Percentiles rank a stretch among this genome's conserved stretches.
phyloP scores from a whole-genome alignment of 2,888 invertebrate species.

The Ecdyonurus torrentis region DNA sequence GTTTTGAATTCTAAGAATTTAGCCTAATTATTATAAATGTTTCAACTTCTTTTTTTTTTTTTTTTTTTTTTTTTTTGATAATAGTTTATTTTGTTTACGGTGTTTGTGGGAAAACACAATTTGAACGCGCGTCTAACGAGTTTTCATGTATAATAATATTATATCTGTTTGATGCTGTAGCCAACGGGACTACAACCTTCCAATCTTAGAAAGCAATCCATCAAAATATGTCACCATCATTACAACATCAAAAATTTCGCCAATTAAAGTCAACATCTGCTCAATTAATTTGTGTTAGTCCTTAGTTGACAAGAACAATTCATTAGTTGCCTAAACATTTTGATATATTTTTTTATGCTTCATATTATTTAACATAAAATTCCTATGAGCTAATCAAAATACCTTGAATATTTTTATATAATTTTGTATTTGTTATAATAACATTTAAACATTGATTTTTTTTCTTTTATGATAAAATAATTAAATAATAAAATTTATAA shows the following conservation, averaged over 20 bases:
- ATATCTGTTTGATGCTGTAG: too few relatives aligned
- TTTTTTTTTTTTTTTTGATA: too few relatives aligned
- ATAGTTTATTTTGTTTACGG: too few relatives aligned
- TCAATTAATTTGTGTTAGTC: neutral
- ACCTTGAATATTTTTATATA: neutral
- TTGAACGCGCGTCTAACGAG: too few relatives aligned
- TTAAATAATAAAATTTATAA: too few relatives aligned
- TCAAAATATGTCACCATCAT: constrained; percentile 1
- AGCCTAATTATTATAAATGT: too few relatives aligned
- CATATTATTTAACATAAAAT: neutral
- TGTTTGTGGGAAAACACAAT: too few relatives aligned
- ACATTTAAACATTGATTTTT: neutral
- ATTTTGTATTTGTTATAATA: neutral
- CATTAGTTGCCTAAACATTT: neutral
- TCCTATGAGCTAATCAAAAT: neutral
- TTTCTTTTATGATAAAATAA: neutral
- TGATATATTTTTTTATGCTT: neutral
- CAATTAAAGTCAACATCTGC: neutral
- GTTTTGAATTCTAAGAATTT: too few relatives aligned
- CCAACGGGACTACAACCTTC: too few relatives aligned
- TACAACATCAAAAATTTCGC: neutral
- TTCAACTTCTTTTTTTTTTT: too few relatives aligned
- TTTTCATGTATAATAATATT: too few relatives aligned
- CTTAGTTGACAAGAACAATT: neutral
- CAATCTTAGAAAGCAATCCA: neutral